phyloP scores from a whole-genome alignment of 2,797 vertebrate species.

The Notolabrus celidotus region DNA sequence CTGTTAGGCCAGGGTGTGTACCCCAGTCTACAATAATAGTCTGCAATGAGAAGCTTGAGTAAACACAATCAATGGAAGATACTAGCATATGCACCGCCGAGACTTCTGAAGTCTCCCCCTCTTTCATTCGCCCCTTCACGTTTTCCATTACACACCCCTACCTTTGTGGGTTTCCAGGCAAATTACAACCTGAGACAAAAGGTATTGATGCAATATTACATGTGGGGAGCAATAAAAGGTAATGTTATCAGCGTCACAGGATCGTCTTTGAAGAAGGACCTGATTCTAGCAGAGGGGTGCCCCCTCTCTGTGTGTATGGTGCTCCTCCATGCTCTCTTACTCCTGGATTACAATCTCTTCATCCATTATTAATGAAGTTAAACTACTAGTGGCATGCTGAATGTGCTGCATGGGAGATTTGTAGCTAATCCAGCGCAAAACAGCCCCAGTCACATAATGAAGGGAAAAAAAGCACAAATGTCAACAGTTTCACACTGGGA shows the following conservation, averaged over 20 bases:
- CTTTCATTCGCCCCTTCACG: constrained; percentile 53
- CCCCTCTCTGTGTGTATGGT: constrained; percentile 44
- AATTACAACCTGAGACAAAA: constrained; percentile 63
- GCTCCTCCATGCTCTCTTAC: constrained; percentile 75
- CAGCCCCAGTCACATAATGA: constrained; percentile 99
- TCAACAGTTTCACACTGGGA: constrained; percentile 99
- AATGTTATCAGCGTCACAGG: constrained; percentile 82
- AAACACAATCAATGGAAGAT: constrained; percentile 87
- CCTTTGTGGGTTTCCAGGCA: constrained; percentile 44
- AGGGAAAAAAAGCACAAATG: constrained; percentile 99
- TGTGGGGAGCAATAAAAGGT: constrained; percentile 71
- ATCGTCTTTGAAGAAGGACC: constrained; percentile 51
- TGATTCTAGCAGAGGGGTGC: constrained; percentile 40
- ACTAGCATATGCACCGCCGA: constrained; percentile 73
- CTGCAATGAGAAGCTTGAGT: constrained; percentile 86
- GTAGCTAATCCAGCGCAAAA: constrained; percentile 99
- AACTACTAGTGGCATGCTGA: constrained; percentile 99
- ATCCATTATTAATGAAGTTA: constrained; percentile 99
- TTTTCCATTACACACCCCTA: constrained; percentile 65
- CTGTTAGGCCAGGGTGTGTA: constrained; percentile 80
- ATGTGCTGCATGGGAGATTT: constrained; percentile 99
- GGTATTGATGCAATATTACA: constrained; percentile 64
- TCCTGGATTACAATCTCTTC: constrained; percentile 97
- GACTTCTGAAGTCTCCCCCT: constrained; percentile 55
- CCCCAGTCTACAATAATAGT: constrained; percentile 81